Conservation (phyloP, 2,888 invertebrate genomes). For the Conchocele bisecta region DNA sequence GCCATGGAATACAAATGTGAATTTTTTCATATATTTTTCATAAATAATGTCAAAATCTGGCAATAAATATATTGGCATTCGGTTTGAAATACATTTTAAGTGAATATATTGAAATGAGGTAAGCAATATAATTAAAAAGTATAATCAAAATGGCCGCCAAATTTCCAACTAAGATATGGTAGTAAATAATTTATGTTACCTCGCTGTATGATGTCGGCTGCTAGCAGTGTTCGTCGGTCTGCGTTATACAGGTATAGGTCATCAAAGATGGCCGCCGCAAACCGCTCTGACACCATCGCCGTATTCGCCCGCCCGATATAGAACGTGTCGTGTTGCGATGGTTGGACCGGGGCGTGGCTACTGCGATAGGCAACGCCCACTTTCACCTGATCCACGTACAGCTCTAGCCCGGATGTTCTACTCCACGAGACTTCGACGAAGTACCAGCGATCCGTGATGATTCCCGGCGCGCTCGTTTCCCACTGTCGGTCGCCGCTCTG, state of each 20-base stretch:
- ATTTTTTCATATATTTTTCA: too few species aligned
- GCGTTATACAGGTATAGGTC: constrained; percentile 77
- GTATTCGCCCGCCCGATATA: constrained; percentile 72
- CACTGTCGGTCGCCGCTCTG: constrained; percentile 65
- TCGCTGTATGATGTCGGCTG: constrained; percentile 69
- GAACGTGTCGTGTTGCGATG: constrained; percentile 56
- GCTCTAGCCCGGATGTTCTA: constrained; percentile 59
- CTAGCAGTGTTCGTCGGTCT: constrained; percentile 71
- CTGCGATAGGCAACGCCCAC: constrained; percentile 57
- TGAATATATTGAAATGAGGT: too few species aligned
- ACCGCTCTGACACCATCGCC: constrained; percentile 55
- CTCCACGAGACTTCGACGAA: constrained; percentile 80
- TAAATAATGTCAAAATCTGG: too few species aligned
- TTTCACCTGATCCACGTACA: constrained; percentile 73
- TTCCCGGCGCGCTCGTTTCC: constrained; percentile 51
- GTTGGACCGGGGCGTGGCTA: constrained; percentile 22
- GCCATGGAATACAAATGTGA: too few species aligned
- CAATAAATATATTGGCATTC: too few species aligned
- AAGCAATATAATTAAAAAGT: too few species aligned
- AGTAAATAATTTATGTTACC: constrained; percentile 55
- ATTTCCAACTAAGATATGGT: too few species aligned
- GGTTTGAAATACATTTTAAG: too few species aligned
- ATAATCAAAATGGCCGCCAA: too few species aligned
- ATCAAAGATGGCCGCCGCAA: constrained; percentile 72
- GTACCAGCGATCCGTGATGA: constrained; percentile 73